A percentile compares a stretch with the other conserved stretches of the same genome.
These are phyloP conservation scores for Vicugna pacos DNA, from an alignment of 2,113 vertebrate genomes.

Conservation along the genomic window DNA sequence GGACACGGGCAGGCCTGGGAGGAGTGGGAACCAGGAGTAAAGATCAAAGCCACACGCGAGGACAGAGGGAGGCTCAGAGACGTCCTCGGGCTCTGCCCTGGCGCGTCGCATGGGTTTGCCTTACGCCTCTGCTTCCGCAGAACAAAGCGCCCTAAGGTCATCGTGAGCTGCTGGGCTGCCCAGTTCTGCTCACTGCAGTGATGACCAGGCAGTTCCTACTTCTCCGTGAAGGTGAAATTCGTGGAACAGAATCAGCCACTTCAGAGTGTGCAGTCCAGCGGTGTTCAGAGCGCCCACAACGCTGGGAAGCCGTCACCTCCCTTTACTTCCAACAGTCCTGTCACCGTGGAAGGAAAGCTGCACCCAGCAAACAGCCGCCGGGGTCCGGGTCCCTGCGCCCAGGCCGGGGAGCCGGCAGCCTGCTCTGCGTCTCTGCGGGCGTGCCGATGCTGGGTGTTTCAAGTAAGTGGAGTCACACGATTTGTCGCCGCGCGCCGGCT, in stretches of 20 bases:
- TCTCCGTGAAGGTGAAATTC: neutral
- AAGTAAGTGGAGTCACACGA: neutral
- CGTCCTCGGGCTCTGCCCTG: accelerated
- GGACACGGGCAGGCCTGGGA: neutral
- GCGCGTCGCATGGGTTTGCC: accelerated
- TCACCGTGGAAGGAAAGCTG: neutral
- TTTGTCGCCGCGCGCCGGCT: too few relatives aligned
- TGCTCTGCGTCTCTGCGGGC: neutral
- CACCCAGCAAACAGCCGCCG: too few relatives aligned
- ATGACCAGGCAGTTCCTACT: neutral
- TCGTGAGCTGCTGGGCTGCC: neutral
- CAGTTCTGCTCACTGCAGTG: accelerated
- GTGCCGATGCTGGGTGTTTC: neutral
- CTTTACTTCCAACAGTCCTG: neutral
- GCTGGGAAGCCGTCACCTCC: accelerated
- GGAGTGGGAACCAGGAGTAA: neutral
- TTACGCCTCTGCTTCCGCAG: neutral
- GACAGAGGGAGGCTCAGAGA: too few relatives aligned
- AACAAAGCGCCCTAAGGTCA: neutral
- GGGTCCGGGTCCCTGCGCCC: too few relatives aligned
- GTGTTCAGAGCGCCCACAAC: accelerated
- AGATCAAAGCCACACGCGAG: too few relatives aligned
- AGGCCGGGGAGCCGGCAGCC: too few relatives aligned
- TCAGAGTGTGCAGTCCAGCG: accelerated
- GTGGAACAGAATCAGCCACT: accelerated